These are phyloP conservation scores for Pygoscelis antarcticus DNA, from an alignment of 2,113 vertebrate genomes.

Conservation along the genomic window DNA sequence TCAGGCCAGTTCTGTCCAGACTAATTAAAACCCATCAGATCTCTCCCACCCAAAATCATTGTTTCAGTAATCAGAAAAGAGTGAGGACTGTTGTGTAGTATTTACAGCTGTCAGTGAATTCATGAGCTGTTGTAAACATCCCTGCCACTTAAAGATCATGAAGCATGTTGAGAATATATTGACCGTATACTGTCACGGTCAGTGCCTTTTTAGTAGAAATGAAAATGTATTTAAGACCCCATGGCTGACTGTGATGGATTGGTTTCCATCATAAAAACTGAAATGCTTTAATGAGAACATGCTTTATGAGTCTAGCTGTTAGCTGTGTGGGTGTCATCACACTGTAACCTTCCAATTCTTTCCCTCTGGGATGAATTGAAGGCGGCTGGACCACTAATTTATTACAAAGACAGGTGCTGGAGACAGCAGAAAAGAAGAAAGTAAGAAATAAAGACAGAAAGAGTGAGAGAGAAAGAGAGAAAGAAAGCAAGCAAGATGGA, in stretches of 20 bases:
- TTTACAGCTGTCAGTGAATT: slow-evolving; percentile 41
- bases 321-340: slow-evolving; percentile 28
- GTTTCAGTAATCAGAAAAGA: slow-evolving; percentile 1
- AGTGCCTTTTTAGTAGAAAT: slow-evolving; percentile 8
- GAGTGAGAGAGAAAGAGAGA: background rate
- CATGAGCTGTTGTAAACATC: slow-evolving; percentile 26
- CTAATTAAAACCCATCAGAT: background rate
- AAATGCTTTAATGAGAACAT: slow-evolving; percentile 55
- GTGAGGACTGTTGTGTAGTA: background rate
- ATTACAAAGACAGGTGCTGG: slow-evolving; percentile 51
- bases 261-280: slow-evolving; percentile 56
- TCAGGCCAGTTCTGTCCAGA: background rate
- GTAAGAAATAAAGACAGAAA: background rate
- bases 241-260: slow-evolving; percentile 37
- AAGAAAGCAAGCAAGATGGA: background rate
- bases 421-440: background rate
- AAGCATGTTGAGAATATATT: background rate
- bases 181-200: background rate
- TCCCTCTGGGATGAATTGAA: slow-evolving; percentile 3
- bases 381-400: background rate
- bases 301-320: slow-evolving; percentile 55
- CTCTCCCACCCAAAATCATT: background rate
- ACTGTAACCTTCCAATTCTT: slow-evolving; percentile 31
- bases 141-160: slow-evolving; percentile 6
- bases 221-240: slow-evolving; percentile 24